Evolutionary conservation across 2,888 invertebrate species (phyloP), one percentile per base, ranked within the genome.

Genomic region (Harpalus rufipes): DNA sequence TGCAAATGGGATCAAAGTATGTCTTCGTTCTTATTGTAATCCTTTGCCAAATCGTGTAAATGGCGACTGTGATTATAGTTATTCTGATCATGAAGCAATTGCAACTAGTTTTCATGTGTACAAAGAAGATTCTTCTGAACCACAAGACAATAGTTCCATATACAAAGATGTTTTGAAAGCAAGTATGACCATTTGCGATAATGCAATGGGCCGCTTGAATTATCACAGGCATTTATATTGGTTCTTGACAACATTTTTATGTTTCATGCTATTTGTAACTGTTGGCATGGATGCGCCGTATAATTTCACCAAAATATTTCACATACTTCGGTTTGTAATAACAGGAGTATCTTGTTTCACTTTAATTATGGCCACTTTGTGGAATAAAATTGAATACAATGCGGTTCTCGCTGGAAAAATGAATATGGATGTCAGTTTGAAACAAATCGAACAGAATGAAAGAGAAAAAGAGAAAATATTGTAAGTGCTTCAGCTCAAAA

Each of bases 41-140:
- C 96, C 97, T 0, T 92, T 97, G 86, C 94, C 96, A 86, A 92
- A 94, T 81, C 92, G 95, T 88, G 94, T 97, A 56, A 96, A 97
- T 6, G 32, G 0, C 93, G 93, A 21, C 91, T 93, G 86, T 51
- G 89, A 92, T 81, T 96, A 95, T 88, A 97, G 97, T 88, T 97
- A 95, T 91, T 97, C 98, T 0, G 98, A 98, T 90, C 98, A 98
- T 90, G 97, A 98, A 91, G 97, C 97, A 12, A 95, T 98, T 7
- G 91, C 93, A 86, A 93, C 95, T 7, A 93, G 89, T 10, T 89
- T 94, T 58, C 87, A 87, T 84, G 87, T 92, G 14, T 85, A 84
- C 14, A 86, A 86, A 82, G 41, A 18, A 10, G 7, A n/a, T n/a
- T 8, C 14, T 4, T 14, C 16, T 8, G 39, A 12, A 8, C 39